Conservation (phyloP, 2,888 invertebrate species). For the Pegoplata infirma region DNA sequence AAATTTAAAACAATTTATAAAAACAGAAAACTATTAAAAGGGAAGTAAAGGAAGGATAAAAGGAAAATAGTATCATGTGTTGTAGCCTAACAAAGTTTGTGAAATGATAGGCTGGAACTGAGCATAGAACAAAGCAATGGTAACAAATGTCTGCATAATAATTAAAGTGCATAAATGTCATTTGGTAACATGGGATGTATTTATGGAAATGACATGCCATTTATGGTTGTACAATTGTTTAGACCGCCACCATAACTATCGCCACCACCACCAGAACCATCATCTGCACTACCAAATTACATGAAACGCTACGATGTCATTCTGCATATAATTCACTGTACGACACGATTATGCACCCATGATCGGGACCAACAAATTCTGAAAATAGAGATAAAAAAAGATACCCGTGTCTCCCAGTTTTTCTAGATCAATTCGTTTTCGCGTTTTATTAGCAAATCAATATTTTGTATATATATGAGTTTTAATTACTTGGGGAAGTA, state of each 20-base stretch:
- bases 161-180: conserved; percentile 59
- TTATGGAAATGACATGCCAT: conserved; percentile 48
- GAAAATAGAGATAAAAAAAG: no score
- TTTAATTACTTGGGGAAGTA: no score
- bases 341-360: no score
- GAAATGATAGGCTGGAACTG: conserved; percentile 29
- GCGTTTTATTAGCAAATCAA: no score
- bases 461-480: no score
- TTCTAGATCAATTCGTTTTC: no score
- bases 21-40: no score
- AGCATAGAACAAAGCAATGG: conserved; percentile 31
- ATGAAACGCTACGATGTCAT: neutral
- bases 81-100: conserved; percentile 11
- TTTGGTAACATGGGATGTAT: conserved; percentile 41
- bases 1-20: conserved; percentile 37
- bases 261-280: neutral
- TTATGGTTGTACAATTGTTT: neutral
- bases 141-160: conserved; percentile 55
- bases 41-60: neutral
- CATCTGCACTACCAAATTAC: neutral
- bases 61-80: conserved; percentile 28
- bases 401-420: no score
- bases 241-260: no score
- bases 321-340: conserved; percentile 20
- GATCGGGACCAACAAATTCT: no score